Evolutionary conservation across 1,140 invertebrate species (phyloP).

Genomic region (Ectropis grisescens): DNA sequence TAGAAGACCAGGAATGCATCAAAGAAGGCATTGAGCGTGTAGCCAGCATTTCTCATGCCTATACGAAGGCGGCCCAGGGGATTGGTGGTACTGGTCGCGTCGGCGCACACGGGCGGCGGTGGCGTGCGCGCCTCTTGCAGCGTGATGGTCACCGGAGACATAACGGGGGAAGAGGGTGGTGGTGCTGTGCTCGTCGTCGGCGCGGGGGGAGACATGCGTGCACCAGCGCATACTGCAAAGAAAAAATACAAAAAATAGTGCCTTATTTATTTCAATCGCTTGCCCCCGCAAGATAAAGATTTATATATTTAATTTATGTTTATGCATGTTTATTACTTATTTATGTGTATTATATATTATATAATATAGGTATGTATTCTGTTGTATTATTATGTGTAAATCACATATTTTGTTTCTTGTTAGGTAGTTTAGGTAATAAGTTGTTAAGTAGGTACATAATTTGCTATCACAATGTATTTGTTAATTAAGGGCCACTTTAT

Average conservation of each 20-base stretch:
- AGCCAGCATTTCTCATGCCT: slow-evolving; percentile 76
- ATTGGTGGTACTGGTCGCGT: slow-evolving; percentile 21
- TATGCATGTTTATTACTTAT: too few species aligned
- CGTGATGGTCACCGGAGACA: slow-evolving; percentile 12
- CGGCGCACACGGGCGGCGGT: slow-evolving; percentile 26
- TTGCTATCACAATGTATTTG: too few species aligned
- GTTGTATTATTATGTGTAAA: too few species aligned
- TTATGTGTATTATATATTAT: too few species aligned
- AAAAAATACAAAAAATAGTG: slow-evolving; percentile 10
- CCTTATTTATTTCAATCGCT: too few species aligned
- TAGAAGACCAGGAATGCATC: slow-evolving; percentile 84
- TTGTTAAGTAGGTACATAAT: too few species aligned
- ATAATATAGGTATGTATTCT: too few species aligned
- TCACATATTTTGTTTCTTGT: too few species aligned
- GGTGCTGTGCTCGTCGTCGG: slow-evolving; percentile 13
- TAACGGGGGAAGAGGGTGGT: slow-evolving; percentile 4
- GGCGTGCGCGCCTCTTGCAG: slow-evolving; percentile 21
- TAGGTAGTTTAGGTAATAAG: too few species aligned
- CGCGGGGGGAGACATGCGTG: slow-evolving; percentile 9
- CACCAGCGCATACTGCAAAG: slow-evolving; percentile 23
- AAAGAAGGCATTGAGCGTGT: slow-evolving; percentile 72
- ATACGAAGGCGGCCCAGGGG: slow-evolving; percentile 72
- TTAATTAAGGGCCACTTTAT: too few species aligned
- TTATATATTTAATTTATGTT: too few species aligned
- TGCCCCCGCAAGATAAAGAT: too few species aligned